phyloP scores from a whole-genome alignment of 2,797 vertebrate species.

The Rachycentron canadum region DNA sequence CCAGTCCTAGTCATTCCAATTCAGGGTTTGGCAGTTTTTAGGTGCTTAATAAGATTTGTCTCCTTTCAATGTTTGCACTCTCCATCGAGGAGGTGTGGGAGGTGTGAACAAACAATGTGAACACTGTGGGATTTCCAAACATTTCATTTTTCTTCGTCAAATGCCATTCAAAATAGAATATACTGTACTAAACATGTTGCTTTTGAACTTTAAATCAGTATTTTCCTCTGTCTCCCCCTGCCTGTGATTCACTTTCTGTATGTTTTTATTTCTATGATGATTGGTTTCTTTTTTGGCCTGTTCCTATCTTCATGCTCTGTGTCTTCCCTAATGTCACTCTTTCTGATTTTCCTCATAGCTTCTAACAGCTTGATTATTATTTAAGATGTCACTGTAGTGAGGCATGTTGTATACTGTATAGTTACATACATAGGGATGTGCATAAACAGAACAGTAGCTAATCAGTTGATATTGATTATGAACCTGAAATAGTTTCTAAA shows the following conservation, averaged over 20 bases:
- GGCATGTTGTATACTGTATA: not conserved
- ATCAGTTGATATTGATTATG: conserved; percentile 1
- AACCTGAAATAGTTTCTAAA: not conserved
- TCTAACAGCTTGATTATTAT: not conserved
- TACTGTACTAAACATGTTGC: conserved; percentile 10
- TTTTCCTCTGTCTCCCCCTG: not conserved
- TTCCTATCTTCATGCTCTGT: not conserved
- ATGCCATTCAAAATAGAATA: conserved; percentile 45
- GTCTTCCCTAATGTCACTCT: not conserved
- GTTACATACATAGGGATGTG: not conserved
- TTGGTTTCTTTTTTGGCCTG: not conserved
- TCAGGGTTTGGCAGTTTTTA: conserved; percentile 55
- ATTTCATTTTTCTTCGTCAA: conserved; percentile 31
- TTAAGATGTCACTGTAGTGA: not conserved
- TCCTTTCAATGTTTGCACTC: conserved; percentile 60
- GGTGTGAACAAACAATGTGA: conserved; percentile 70
- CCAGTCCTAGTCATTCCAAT: conserved; percentile 59
- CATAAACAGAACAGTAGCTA: conserved; percentile 4
- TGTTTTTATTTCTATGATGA: conserved; percentile 8
- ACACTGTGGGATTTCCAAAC: conserved; percentile 58
- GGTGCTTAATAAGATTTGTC: conserved; percentile 67
- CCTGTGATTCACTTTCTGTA: not conserved
- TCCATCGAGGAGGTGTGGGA: conserved; percentile 57
- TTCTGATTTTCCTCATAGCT: not conserved
- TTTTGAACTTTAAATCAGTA: conserved; percentile 13